Conservation (phyloP, 1,140 invertebrate species). For the Forficula auricularia region DNA sequence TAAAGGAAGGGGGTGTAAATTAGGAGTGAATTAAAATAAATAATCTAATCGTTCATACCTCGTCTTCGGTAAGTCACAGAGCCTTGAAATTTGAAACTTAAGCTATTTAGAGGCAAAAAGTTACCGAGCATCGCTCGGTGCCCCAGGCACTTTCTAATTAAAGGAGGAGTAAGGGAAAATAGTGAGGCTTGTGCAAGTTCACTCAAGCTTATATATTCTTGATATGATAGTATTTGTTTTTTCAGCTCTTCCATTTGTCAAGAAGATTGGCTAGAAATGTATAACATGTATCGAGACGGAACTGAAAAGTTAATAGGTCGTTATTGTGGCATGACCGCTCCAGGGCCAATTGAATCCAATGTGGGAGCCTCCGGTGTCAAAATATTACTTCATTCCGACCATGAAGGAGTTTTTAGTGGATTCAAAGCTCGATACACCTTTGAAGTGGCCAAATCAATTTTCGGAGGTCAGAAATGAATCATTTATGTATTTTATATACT, state of each 20-base stretch:
- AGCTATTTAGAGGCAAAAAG: no score
- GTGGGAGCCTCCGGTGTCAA: conserved; percentile 64
- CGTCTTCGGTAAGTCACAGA: no score
- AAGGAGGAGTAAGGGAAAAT: no score
- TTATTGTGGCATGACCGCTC: conserved; percentile 66
- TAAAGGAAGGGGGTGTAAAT: no score
- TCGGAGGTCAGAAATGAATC: conserved; percentile 39
- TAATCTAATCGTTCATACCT: no score
- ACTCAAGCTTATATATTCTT: no score
- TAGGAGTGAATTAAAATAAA: no score
- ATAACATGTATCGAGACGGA: conserved; percentile 64
- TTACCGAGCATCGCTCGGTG: no score
- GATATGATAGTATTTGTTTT: conserved; percentile 3
- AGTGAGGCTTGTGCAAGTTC: no score
- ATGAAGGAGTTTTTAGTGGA: conserved; percentile 66
- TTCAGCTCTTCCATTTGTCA: conserved; percentile 51
- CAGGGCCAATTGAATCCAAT: conserved; percentile 78
- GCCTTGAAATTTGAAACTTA: no score
- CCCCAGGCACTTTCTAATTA: no score
- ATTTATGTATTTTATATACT: background rate
- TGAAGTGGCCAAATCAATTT: conserved; percentile 67
- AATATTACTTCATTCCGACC: conserved; percentile 67
- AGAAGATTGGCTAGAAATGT: conserved; percentile 86
- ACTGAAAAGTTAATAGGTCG: conserved; percentile 66
- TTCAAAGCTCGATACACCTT: conserved; percentile 82